Base-by-base conservation (phyloP, 2,113 vertebrate species). In the Thomomys bottae region DNA sequence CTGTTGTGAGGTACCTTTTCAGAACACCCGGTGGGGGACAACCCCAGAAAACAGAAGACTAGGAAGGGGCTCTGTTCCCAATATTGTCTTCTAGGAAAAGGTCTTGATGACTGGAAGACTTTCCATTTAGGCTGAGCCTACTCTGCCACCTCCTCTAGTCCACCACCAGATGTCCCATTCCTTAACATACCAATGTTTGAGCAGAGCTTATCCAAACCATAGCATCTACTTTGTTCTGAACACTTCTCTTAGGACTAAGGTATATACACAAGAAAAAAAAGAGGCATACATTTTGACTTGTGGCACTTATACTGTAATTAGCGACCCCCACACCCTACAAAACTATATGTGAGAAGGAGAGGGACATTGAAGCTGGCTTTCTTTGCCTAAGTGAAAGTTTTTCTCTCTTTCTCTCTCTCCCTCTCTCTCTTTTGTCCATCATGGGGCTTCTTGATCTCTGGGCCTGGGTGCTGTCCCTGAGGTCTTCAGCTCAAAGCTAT, bases 301-400 rank as follows among this genome's bases (percentile, higher is more conserved):
- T 34, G 34, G 38, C 85, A 17, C 28, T 75, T 84, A 3, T 77
- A 18, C 21, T 83, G 7, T n/a, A 12, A 1, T 75, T 26, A 76
- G 3, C 15, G 2, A 9, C 17, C 2, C 6, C 70, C 42, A 8
- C 0, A 0, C 20, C 57, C 54, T 70, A n/a, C n/a, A n/a, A 40
- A 24, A 0, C 7, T 17, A 7, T 15, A 30, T 40, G 2, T 72
- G 15, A 67, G 20, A 66, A 82, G 4, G 36, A 59, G 3, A 57
- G 15, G 87, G 12, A 8, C 59, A 21, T 9, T 81, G 36, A 89
- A n/a, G 2, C 9, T 85, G 59, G 14, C 6, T 38, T 86, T 67
- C 8, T 30, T 30, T 26, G 6, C 28, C 57, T 64, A 11, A 57
- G 30, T 77, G 45, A 94, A 78, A 91, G 7, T n/a, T n/a, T n/a